Percentiles rank a stretch among this genome's conserved stretches.
These are phyloP conservation scores for Otolemur crassicaudatus DNA, from an alignment of 2,797 vertebrate species.

Conservation along the genomic window DNA sequence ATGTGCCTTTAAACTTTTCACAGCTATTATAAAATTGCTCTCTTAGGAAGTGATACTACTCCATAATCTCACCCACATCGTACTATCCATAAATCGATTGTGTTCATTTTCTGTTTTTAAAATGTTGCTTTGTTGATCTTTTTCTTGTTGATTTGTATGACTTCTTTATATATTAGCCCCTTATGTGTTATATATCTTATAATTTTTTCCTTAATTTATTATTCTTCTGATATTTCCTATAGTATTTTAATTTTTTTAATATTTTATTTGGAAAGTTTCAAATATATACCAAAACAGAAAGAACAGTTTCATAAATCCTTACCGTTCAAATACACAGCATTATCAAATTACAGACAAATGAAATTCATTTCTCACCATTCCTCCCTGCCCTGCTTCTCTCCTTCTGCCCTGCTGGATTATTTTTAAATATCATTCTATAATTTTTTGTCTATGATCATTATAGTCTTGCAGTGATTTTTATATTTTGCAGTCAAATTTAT, in stretches of 20 bases:
- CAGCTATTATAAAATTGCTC: slow-evolving; percentile 22
- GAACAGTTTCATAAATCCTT: background rate
- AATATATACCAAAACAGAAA: background rate
- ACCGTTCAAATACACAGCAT: background rate
- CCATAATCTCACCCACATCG: background rate
- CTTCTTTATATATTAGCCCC: background rate
- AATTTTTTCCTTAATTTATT: slow-evolving; percentile 1
- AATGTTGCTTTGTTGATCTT: background rate
- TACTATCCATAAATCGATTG: background rate
- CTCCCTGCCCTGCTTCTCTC: background rate
- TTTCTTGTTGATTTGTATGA: background rate
- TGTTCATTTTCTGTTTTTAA: slow-evolving; percentile 43
- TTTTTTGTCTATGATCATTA: slow-evolving; percentile 11
- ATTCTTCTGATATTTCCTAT: slow-evolving; percentile 12
- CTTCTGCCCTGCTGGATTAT: background rate
- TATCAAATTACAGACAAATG: background rate
- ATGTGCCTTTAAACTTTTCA: slow-evolving; percentile 32
- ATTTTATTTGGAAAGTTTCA: slow-evolving; percentile 51
- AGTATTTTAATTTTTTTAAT: background rate
- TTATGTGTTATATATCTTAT: slow-evolving; percentile 5
- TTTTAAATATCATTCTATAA: slow-evolving; percentile 25
- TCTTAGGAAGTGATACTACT: background rate
- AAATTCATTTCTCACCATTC: background rate
- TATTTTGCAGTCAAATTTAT: slow-evolving; percentile 17
- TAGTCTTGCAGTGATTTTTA: slow-evolving; percentile 1